Percentiles rank a stretch among this genome's conserved stretches.
These are phyloP conservation scores for Hipparchia semele DNA, from an alignment of 2,888 invertebrate species.

Conservation along the genomic window DNA sequence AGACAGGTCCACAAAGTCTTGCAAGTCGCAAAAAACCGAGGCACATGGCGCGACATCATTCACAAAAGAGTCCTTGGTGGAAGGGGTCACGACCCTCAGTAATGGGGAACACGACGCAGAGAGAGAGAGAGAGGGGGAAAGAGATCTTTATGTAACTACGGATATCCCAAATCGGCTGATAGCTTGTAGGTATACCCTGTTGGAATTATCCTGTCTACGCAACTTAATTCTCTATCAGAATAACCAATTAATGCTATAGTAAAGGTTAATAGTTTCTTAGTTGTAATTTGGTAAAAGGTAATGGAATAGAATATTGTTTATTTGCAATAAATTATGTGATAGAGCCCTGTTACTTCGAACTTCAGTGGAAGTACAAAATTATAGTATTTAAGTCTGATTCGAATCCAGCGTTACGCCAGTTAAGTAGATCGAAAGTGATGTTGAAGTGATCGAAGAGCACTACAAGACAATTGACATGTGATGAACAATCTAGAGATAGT, in stretches of 20 bases:
- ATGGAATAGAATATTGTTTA: not conserved
- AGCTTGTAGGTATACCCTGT: not conserved
- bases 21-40: no score
- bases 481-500: not conserved
- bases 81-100: no score
- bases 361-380: not conserved
- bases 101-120: no score
- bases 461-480: slow-evolving; percentile 3
- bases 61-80: no score
- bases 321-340: not conserved
- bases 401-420: not conserved
- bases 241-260: no score
- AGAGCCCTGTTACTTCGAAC: not conserved
- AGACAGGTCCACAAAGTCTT: no score
- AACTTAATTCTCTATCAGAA: no score
- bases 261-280: no score
- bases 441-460: not conserved
- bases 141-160: no score
- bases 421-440: slow-evolving; percentile 4
- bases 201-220: not conserved
- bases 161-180: not conserved
- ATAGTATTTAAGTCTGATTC: not conserved
- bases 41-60: no score
- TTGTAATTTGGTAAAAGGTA: not conserved
- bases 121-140: no score